These are phyloP conservation scores for Scaptomyza hsui DNA, from an alignment of 1,140 invertebrate genomes.

Conservation along the genomic window DNA sequence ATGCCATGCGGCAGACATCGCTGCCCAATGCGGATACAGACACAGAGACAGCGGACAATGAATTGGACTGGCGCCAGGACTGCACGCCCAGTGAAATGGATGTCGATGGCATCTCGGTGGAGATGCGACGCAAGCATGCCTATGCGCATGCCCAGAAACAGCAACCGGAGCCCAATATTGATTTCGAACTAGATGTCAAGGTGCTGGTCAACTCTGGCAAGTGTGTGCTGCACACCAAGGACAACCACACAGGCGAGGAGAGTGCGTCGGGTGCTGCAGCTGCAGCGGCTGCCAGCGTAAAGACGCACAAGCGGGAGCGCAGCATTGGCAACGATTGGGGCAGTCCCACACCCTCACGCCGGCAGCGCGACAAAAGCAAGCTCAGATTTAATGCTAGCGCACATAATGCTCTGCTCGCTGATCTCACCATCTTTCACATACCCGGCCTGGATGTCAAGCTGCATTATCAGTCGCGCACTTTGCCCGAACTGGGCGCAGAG, in stretches of 20 bases:
- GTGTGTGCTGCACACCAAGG: conserved; percentile 97
- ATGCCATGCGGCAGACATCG: conserved; percentile 86
- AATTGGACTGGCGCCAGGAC: conserved; percentile 86
- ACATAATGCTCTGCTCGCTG: conserved; percentile 86
- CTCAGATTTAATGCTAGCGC: conserved; percentile 78
- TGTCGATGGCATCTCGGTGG: conserved; percentile 87
- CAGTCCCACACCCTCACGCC: conserved; percentile 85
- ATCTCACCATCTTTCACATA: conserved; percentile 96
- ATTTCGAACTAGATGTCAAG: conserved; percentile 98
- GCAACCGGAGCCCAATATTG: conserved; percentile 95
- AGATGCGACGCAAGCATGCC: conserved; percentile 86
- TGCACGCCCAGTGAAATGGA: conserved; percentile 84
- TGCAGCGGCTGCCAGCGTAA: conserved; percentile 63
- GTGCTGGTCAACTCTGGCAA: conserved; percentile 98
- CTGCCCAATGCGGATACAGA: conserved; percentile 89
- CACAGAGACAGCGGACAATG: conserved; percentile 87
- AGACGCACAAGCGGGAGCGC: conserved; percentile 77
- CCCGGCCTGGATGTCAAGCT: conserved; percentile 97
- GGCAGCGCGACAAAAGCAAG: conserved; percentile 85
- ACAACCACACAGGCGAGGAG: conserved; percentile 88
- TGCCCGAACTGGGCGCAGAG: conserved; percentile 85
- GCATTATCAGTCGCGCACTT: conserved; percentile 94
- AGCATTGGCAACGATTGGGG: conserved; percentile 83
- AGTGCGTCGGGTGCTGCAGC: conserved; percentile 85
- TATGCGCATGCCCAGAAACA: conserved; percentile 83